A percentile compares a stretch with the other conserved stretches of the same genome.
phyloP scores from a whole-genome alignment of 1,140 invertebrate species.

The Camponotus pennsylvanicus region DNA sequence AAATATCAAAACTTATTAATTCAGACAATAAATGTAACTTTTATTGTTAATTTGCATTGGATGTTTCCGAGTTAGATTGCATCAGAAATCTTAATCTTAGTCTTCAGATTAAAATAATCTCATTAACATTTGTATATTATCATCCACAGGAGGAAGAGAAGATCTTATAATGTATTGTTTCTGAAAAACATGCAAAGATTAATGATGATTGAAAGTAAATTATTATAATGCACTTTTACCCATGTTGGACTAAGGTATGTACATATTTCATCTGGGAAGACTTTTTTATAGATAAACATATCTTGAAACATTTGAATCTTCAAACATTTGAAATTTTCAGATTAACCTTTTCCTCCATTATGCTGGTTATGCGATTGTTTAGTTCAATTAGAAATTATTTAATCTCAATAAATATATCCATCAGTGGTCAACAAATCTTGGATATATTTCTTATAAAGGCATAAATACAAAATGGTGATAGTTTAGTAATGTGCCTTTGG shows the following conservation, averaged over 20 bases:
- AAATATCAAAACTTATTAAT: background rate
- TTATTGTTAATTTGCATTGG: background rate
- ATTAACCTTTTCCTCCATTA: slow-evolving; percentile 64
- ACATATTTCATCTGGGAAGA: background rate
- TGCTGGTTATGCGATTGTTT: slow-evolving; percentile 59
- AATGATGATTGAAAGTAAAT: slow-evolving; percentile 34
- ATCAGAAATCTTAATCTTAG: background rate
- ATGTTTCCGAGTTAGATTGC: slow-evolving; percentile 13
- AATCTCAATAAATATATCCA: slow-evolving; percentile 35
- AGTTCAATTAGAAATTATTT: slow-evolving; percentile 54
- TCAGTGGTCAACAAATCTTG: slow-evolving; percentile 14
- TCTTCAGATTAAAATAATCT: slow-evolving; percentile 1
- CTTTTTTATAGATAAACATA: background rate
- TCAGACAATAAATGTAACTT: background rate
- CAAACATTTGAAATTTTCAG: slow-evolving; percentile 32
- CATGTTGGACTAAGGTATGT: slow-evolving; percentile 36
- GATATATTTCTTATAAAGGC: slow-evolving; percentile 44
- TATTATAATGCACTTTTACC: slow-evolving; percentile 27
- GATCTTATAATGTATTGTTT: slow-evolving; percentile 57
- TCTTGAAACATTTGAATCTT: background rate
- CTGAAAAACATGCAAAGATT: slow-evolving; percentile 5
- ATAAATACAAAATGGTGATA: slow-evolving; percentile 58
- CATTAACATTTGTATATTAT: slow-evolving; percentile 14
- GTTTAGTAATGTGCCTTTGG: slow-evolving; percentile 57
- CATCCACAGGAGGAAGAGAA: slow-evolving; percentile 21